Percentiles rank a stretch among this genome's conserved stretches.
phyloP scores from a whole-genome alignment of 2,888 invertebrate species.

The Drosophila parthenogenetica region DNA sequence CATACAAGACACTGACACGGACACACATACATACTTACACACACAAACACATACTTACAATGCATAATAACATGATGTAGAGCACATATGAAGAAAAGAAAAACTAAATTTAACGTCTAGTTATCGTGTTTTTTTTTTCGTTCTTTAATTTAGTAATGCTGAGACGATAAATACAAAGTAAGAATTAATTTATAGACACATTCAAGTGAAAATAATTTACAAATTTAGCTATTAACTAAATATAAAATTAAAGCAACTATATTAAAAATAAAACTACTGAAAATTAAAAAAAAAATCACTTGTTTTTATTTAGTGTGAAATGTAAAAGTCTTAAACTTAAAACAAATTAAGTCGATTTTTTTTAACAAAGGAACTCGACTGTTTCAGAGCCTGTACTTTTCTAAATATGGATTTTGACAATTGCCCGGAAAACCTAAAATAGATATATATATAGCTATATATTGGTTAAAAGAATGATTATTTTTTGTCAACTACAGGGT shows the following conservation, averaged over 20 bases:
- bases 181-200: conserved; percentile 78
- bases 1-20: not conserved
- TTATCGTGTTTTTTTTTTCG: conserved; percentile 58
- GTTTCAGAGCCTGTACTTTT: too few relatives aligned
- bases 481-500: too few relatives aligned
- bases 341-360: too few relatives aligned
- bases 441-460: too few relatives aligned
- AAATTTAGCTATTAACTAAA: conserved; percentile 69
- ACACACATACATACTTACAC: not conserved
- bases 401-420: too few relatives aligned
- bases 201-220: conserved; percentile 77
- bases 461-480: too few relatives aligned
- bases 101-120: conserved; percentile 48
- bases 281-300: conserved; percentile 27
- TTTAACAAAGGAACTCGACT: too few relatives aligned
- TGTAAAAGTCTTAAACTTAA: too few relatives aligned
- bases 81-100: conserved; percentile 43
- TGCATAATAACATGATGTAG: conserved; percentile 41
- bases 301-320: not conserved
- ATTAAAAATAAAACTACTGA: conserved; percentile 68
- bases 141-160: conserved; percentile 67
- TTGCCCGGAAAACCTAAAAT: too few relatives aligned
- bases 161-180: conserved; percentile 72
- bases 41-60: conserved; percentile 35
- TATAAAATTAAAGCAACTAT: conserved; percentile 68